These are phyloP conservation scores for Dryobates pubescens DNA, from an alignment of 2,797 vertebrate species.

Conservation along the genomic window DNA sequence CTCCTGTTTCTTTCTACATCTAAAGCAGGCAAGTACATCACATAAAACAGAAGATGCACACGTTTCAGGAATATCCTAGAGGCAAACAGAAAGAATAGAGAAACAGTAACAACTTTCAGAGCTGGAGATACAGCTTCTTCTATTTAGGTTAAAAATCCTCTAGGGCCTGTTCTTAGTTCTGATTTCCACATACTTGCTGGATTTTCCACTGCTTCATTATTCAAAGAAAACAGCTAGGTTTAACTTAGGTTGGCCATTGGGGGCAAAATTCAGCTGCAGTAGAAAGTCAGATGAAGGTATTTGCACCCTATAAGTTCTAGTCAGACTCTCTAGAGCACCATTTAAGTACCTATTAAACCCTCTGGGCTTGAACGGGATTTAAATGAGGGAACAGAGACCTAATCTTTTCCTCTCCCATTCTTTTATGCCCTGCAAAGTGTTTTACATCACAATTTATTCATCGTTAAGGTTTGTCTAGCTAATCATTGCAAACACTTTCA, in stretches of 20 bases:
- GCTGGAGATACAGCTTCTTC: constrained; percentile 39
- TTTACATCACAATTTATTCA: background rate
- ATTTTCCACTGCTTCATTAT: constrained; percentile 50
- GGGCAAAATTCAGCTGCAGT: constrained; percentile 35
- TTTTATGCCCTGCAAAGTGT: background rate
- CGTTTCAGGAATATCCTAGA: constrained; percentile 66
- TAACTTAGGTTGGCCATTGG: constrained; percentile 37
- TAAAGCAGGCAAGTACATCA: constrained; percentile 58
- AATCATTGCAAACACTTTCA: background rate
- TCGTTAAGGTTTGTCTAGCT: background rate
- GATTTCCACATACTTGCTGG: constrained; percentile 32
- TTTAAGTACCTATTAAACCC: background rate
- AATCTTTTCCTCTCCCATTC: background rate
- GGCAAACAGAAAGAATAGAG: constrained; percentile 61
- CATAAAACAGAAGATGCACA: constrained; percentile 56
- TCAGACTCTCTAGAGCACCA: background rate
- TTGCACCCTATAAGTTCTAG: background rate
- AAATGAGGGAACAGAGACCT: background rate
- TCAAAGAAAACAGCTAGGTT: constrained; percentile 35
- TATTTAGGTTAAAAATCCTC: constrained; percentile 73
- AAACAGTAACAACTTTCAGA: constrained; percentile 55
- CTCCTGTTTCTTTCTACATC: constrained; percentile 55
- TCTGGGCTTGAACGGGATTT: constrained; percentile 16
- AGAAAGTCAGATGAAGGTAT: constrained; percentile 46
- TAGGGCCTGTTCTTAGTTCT: constrained; percentile 17